A percentile compares a stretch with the other conserved stretches of the same genome.
phyloP scores from a whole-genome alignment of 2,113 vertebrate species.

The Python bivittatus region DNA sequence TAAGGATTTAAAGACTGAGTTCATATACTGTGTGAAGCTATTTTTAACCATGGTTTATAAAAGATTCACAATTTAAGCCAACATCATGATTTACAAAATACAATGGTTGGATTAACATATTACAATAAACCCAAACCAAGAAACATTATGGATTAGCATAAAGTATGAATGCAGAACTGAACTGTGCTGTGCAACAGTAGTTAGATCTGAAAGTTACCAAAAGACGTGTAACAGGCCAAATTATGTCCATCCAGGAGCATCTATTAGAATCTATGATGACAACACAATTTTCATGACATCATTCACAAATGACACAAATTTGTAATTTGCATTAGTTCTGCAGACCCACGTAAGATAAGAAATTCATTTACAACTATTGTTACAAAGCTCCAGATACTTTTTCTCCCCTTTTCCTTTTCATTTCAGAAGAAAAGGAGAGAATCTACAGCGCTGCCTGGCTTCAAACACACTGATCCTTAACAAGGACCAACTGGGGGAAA shows the following conservation, averaged over 20 bases:
- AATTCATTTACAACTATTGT: neutral
- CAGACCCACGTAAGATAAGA: constrained; percentile 17
- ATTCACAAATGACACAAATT: neutral
- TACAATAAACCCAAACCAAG: neutral
- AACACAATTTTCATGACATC: neutral
- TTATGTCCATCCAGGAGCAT: neutral
- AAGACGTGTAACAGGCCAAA: neutral
- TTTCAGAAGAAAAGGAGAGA: constrained; percentile 47
- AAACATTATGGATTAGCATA: neutral
- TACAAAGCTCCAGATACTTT: neutral
- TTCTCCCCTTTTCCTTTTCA: constrained; percentile 23
- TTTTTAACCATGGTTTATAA: neutral
- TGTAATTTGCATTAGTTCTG: neutral
- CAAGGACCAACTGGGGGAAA: constrained; percentile 22
- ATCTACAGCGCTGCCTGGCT: constrained; percentile 12
- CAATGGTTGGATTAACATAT: neutral
- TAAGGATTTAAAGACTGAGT: neutral
- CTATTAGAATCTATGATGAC: neutral
- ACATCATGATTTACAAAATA: neutral
- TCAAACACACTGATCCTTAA: constrained; percentile 46
- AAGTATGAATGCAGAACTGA: neutral
- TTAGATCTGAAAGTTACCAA: neutral
- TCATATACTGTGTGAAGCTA: neutral
- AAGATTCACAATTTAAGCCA: neutral
- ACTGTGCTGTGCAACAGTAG: neutral